Evolutionary conservation across 1,140 invertebrate genomes (phyloP), one percentile per base, ranked within the genome.

Genomic region (Drosophila repleta): DNA sequence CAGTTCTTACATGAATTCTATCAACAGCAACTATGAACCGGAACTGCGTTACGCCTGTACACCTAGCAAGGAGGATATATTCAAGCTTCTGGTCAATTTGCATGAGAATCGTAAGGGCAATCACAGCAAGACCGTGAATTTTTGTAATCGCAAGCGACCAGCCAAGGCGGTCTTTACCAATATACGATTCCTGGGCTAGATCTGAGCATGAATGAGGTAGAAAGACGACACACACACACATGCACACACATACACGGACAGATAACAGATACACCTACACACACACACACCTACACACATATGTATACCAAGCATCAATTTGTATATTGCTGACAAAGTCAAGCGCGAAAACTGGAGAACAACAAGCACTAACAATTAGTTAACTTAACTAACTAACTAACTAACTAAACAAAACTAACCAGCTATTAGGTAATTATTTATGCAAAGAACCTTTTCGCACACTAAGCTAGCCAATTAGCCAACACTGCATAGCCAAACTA

Each of bases 71-170:
- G 92, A 94, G 67, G 94, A 95, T 76, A 93, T 95, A 11, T 93
- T 93, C 72, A 93, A 93, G 72, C 85, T 95, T 0, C 75, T 95
- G 20, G 92, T 94, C 18, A 94, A 94, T 45, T 89, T 95, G 4
- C 94, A 94, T 78, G 93, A 94, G 67, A 93, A 94, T 60, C 92
- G 93, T 20, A 92, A 93, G 55, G 94, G 93, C 0, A 93, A 93
- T 61, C 92, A 93, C 37, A 92, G 92, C 29, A 92, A 92, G 69
- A 92, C 92, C n/a, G 92, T 95, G 0, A 92, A 93, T 67, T 94
- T 94, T 83, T 95, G 94, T 76, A 94, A 94, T 81, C 91, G 94
- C 32, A 93, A 93, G 63, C 92, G 94, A 68, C 93, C 93, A 0
- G 93, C 94, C 15, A 92, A 92, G 51, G 90, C 93, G 7, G 92